A percentile compares a stretch with the other conserved stretches of the same genome.
Evolutionary conservation across 2,113 vertebrate species (phyloP).

Genomic region (Grammomys surdaster): DNA sequence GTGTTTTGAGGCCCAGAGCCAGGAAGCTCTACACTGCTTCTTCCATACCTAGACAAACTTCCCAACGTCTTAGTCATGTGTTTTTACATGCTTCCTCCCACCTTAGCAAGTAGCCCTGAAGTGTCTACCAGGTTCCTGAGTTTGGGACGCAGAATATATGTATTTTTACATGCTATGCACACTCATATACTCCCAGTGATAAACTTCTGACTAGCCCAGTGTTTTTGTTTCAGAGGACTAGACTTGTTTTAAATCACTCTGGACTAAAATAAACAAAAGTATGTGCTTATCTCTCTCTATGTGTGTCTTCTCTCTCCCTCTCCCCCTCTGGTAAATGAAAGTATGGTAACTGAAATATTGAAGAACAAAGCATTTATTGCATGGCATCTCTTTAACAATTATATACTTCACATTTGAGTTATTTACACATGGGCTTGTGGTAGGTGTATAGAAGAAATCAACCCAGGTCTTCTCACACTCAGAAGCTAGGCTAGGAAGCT

Average conservation of each 20-base stretch:
- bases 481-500: not conserved
- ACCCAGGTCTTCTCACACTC: not conserved
- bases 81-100: not conserved
- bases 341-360: not conserved
- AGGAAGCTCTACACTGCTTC: not conserved
- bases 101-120: not conserved
- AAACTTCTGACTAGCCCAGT: slow-evolving; percentile 11
- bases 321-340: not conserved
- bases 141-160: not conserved
- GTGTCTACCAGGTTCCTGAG: not conserved
- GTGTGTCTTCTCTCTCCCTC: not conserved
- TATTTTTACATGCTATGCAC: not conserved
- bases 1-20: not conserved
- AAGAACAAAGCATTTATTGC: not conserved
- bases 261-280: not conserved
- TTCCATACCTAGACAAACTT: not conserved
- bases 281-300: not conserved
- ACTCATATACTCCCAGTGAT: not conserved
- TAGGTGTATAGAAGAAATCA: not conserved
- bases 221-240: not conserved
- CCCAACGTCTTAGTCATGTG: not conserved
- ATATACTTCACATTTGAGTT: not conserved
- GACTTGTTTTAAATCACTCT: not conserved
- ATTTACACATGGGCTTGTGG: not conserved
- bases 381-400: not conserved